phyloP scores from a whole-genome alignment of 2,797 vertebrate genomes.

The Staurois parvus region DNA sequence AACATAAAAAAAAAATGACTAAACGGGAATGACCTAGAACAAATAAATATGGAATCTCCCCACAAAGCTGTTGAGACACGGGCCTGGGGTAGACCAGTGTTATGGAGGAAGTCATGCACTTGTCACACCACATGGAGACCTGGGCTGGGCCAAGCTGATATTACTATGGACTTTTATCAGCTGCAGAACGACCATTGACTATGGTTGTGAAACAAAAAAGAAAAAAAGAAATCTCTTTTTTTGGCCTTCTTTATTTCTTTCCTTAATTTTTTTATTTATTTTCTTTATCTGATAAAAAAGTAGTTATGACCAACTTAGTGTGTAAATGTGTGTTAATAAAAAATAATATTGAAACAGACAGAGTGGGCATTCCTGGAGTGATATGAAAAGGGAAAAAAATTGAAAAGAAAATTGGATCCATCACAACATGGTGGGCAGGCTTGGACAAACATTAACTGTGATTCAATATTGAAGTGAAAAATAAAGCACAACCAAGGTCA shows the following conservation, averaged over 20 bases:
- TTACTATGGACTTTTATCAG: conserved; percentile 42
- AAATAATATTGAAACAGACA: conserved; percentile 71
- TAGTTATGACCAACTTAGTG: conserved; percentile 70
- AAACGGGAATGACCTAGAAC: neutral
- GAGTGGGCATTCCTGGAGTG: neutral
- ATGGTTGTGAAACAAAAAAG: neutral
- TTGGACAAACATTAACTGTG: no score
- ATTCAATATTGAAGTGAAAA: no score
- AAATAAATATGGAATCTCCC: neutral
- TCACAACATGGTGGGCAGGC: no score
- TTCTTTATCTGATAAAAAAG: conserved; percentile 73
- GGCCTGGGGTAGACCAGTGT: conserved; percentile 1
- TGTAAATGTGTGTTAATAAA: conserved; percentile 77
- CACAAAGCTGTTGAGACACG: conserved; percentile 4
- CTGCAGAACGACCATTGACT: neutral
- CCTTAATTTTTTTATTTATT: conserved; percentile 71
- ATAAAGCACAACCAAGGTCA: no score
- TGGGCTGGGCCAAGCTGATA: neutral
- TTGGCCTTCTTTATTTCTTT: conserved; percentile 62
- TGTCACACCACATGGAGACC: neutral
- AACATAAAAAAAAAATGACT: neutral
- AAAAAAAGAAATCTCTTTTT: conserved; percentile 17
- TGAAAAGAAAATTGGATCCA: neutral
- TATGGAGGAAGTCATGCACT: conserved; percentile 60
- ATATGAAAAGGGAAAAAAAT: neutral